Evolutionary conservation across 2,113 vertebrate genomes (phyloP), one percentile per base, ranked within the genome.

Genomic region (Monarcha castaneiventris): DNA sequence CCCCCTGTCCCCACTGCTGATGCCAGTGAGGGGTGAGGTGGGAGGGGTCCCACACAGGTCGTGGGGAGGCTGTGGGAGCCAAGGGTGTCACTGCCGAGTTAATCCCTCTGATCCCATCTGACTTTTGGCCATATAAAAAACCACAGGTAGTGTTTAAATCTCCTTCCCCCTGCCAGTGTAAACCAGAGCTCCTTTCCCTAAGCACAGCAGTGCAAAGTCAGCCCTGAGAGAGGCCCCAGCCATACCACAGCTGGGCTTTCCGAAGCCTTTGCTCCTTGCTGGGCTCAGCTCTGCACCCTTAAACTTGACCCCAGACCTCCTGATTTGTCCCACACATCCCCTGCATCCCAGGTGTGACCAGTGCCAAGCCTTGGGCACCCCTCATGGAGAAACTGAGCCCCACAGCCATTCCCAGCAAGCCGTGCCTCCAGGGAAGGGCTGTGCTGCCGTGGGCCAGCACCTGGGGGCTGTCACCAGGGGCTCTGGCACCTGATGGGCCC

Each of bases 1-100:
- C 30, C 11, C 41, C 35, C 52, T 17, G 13, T 23, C 30, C 43
- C 26, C 11, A 4, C 39, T 75, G 32, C 51, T 30, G 7, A 17
- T 81, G 19, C 14, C 49, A 44, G 0, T 0, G 0, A 33, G 27
- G 27, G 1, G 8, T 25, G 63, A 32, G 15, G 10, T 35, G 21
- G 22, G 30, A 5, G 4, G 4, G 6, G n/a, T 75, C 30, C 21
- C 37, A 27, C 26, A 20, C 26, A 27, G 33, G 15, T 77, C 10
- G 11, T 56, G 37, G 33, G 12, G 12, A 59, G 25, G 26, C 44
- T 72, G 44, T 67, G 49, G 49, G 59, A 77, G 51, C 29, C 55
- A 27, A 26, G 35, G 21, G 13, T 62, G 32, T 71, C 5, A 2
- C 43, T 80, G 33, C 44, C 63, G 80, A 43, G 20, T 13, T 74